Base-by-base conservation (phyloP, 2,113 vertebrate species). In the Sceloporus undulatus region DNA sequence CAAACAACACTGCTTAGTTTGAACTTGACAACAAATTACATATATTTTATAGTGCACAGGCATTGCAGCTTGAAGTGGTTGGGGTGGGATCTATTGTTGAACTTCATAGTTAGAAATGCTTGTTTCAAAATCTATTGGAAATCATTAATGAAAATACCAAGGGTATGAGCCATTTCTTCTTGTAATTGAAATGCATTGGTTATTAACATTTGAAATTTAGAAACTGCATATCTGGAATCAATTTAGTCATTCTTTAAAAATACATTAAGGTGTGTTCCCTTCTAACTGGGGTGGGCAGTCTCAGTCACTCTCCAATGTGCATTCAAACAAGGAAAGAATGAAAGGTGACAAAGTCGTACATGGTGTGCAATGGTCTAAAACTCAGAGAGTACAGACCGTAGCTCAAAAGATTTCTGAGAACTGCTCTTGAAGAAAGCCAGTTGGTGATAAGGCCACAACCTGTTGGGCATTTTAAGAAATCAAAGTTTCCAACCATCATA, bases 141-240 rank as follows among this genome's bases (percentile, higher is more conserved):
- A 86, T 87, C 92, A 91, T 95, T 94, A 94, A 77, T 40, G 66
- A 85, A 85, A 91, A 89, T 88, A 87, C 81, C 90, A 92, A 91
- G 27, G 88, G 16, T 71, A 40, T 86, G 90, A 79, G 78, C 80
- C 87, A 91, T 91, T 90, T 76, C 77, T 19, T 94, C 91, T 85
- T 86, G 86, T 85, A 88, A 78, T 87, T 90, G 78, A 21, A 27
- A 79, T n/a, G 52, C 59, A 87, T 89, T 90, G 91, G 84, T n/a
- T 65, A 73, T 70, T 54, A 2, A 86, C 84, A 91, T 84, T 34
- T 91, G 87, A 88, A 85, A 90, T 91, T 82, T 85, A 86, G 82
- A 86, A 92, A 91, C 54, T 34, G 21, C 21, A 48, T 82, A 66
- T 89, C 86, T 90, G 77, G 82, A 90, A 81, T 62, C 81, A 79